Evolutionary conservation across 2,888 invertebrate species (phyloP).

Genomic region (Nesidiocoris tenuis): DNA sequence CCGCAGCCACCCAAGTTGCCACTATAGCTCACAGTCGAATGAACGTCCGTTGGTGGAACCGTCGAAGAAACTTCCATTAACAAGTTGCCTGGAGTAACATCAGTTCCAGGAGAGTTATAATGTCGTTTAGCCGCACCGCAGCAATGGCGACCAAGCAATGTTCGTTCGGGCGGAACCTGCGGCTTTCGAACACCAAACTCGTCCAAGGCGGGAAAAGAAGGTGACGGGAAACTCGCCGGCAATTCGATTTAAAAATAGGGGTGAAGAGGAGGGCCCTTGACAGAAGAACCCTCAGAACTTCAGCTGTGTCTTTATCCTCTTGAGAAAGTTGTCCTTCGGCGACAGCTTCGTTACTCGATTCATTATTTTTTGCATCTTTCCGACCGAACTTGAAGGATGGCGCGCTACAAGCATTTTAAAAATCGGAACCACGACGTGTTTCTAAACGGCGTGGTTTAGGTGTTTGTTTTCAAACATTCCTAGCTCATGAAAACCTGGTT

Average conservation of each 20-base stretch:
- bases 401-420: no score
- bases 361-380: no score
- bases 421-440: no score
- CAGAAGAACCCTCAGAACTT: no score
- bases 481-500: no score
- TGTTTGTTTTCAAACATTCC: no score
- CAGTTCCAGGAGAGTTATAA: background rate
- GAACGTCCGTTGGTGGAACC: background rate
- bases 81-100: background rate
- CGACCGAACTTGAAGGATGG: no score
- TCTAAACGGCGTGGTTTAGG: no score
- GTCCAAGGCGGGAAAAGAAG: background rate
- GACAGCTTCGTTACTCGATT: no score
- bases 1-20: background rate
- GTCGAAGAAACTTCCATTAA: background rate
- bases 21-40: background rate
- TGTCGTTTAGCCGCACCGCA: background rate
- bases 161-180: background rate
- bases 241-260: background rate
- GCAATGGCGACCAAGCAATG: background rate
- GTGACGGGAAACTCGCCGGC: background rate
- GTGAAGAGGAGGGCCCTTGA: no score
- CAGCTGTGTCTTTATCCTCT: no score
- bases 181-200: background rate
- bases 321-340: no score